Evolutionary conservation across 2,888 invertebrate species (phyloP).

Genomic region (Mythimna vitellina): DNA sequence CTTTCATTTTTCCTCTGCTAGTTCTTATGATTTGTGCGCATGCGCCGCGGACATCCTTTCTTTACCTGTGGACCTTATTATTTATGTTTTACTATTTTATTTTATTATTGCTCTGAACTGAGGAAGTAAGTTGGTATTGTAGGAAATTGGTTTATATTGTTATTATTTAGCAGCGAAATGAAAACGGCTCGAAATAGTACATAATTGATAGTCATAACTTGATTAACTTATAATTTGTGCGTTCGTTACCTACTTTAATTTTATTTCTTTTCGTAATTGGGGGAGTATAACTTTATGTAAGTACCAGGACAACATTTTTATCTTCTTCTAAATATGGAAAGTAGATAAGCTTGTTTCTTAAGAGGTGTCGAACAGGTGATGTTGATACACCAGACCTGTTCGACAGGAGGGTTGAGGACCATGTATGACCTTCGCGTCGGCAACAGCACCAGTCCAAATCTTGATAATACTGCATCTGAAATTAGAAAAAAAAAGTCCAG

Average conservation of each 20-base stretch:
- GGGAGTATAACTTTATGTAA: neutral
- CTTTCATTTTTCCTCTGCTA: constrained; percentile 31
- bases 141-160: constrained; percentile 33
- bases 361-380: constrained; percentile 1
- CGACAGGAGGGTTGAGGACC: constrained; percentile 1
- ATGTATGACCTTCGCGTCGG: constrained; percentile 44
- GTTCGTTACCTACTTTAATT: constrained; percentile 5
- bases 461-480: constrained; percentile 47
- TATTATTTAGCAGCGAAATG: neutral
- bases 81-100: constrained; percentile 29
- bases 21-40: constrained; percentile 14
- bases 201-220: neutral
- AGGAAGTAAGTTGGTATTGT: constrained; percentile 12
- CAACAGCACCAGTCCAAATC: constrained; percentile 26
- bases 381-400: constrained; percentile 40
- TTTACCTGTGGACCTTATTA: neutral
- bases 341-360: constrained; percentile 37
- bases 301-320: constrained; percentile 7
- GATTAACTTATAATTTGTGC: constrained; percentile 12
- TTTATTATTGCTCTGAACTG: constrained; percentile 20
- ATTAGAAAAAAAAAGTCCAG: constrained; percentile 30
- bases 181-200: neutral
- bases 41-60: constrained; percentile 18
- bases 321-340: constrained; percentile 38
- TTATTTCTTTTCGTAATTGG: constrained; percentile 2